These are phyloP conservation scores for Plectrocnemia conspersa DNA, from an alignment of 1,140 invertebrate genomes.

Conservation along the genomic window DNA sequence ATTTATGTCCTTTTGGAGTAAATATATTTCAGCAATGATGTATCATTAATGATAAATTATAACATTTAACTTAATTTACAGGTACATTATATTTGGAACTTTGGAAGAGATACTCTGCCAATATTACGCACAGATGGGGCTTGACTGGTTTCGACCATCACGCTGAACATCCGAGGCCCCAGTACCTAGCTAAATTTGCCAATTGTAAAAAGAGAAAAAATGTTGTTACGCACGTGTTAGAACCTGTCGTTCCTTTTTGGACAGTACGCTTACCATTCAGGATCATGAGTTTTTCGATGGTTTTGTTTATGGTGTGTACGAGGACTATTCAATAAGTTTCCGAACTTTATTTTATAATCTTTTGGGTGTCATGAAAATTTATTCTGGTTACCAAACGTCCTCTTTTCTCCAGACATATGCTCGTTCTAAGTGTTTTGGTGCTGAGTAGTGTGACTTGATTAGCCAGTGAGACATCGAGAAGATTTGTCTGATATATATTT, in stretches of 20 bases:
- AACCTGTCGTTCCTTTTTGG: constrained; percentile 32
- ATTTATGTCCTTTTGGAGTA: constrained; percentile 96
- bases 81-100: constrained; percentile 85
- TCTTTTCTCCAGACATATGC: too few species aligned
- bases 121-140: constrained; percentile 89
- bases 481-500: too few species aligned
- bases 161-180: constrained; percentile 81
- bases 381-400: too few species aligned
- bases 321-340: too few species aligned
- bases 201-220: constrained; percentile 28
- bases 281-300: constrained; percentile 27
- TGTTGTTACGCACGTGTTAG: constrained; percentile 28
- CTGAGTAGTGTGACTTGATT: too few species aligned
- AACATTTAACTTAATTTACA: constrained; percentile 38
- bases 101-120: constrained; percentile 90
- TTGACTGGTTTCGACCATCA: constrained; percentile 80
- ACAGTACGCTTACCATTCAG: constrained; percentile 29
- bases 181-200: constrained; percentile 31
- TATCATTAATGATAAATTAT: constrained; percentile 2
- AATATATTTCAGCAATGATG: constrained; percentile 37
- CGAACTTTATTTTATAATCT: too few species aligned
- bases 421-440: too few species aligned
- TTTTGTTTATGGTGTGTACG: constrained; percentile 27
- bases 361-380: too few species aligned
- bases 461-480: too few species aligned